Evolutionary conservation across 2,113 vertebrate genomes (phyloP).

Genomic region (Actinemys pallida): DNA sequence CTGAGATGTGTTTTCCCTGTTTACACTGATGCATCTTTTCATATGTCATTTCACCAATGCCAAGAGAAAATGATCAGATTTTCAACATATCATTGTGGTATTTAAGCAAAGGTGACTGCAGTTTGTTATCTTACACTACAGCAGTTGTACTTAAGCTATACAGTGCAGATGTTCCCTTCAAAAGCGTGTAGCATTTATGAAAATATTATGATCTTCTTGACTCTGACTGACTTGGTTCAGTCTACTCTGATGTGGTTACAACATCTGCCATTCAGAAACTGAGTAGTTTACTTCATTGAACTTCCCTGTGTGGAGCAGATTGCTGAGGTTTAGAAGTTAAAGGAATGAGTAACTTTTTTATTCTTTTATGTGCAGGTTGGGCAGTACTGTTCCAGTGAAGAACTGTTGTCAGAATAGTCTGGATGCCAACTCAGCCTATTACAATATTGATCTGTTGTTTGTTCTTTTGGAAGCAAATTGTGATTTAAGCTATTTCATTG

Average conservation of each 20-base stretch:
- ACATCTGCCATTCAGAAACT: not conserved
- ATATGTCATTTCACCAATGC: not conserved
- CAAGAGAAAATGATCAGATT: not conserved
- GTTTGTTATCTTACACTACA: not conserved
- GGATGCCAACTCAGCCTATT: not conserved
- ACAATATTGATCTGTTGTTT: not conserved
- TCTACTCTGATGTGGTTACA: constrained; percentile 32
- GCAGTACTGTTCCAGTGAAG: not conserved
- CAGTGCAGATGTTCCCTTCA: constrained; percentile 9
- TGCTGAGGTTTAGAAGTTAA: constrained; percentile 48
- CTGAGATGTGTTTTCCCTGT: not conserved
- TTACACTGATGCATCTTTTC: not conserved
- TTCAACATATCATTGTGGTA: not conserved
- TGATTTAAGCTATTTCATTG: not conserved
- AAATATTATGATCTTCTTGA: constrained; percentile 26
- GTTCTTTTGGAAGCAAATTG: not conserved
- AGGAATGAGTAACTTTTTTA: constrained; percentile 7
- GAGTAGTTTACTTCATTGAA: not conserved
- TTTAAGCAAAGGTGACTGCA: not conserved
- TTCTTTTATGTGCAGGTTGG: constrained; percentile 10
- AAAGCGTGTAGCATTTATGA: constrained; percentile 22
- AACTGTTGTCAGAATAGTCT: not conserved
- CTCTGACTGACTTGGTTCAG: not conserved
- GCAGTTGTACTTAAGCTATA: not conserved
- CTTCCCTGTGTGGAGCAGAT: constrained; percentile 23